Evolutionary conservation across 2,797 vertebrate genomes (phyloP), one percentile per base, ranked within the genome.

Genomic region (Notolabrus celidotus): DNA sequence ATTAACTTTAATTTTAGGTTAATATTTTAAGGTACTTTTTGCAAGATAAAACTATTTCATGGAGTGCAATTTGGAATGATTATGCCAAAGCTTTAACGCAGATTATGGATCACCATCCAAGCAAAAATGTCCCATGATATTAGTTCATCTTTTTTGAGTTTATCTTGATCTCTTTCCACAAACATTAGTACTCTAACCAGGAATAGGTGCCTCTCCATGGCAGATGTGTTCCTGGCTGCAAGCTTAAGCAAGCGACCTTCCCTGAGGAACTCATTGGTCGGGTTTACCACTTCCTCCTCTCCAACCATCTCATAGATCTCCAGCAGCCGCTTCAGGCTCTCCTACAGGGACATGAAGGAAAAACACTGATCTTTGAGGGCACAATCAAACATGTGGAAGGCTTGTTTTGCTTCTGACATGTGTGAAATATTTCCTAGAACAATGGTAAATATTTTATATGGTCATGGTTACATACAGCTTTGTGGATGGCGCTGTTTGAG

Each of bases 281-380:
- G 96, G 69, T 97, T 96, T 22, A 97, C 92, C 0, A 98, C 93
- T 62, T 96, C 95, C 43, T 97, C 95, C 0, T 96, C 95, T 42
- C 96, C 96, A 49, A 97, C 91, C 88, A 96, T 95, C 89, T 96
- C 95, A 31, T 96, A 96, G 68, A 97, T 95, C 17, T 94, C 96
- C 95, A 97, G 93, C 63, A 96, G 92, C 27, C 93, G 94, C 88
- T 96, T 96, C 76, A 96, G 88, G 57, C 91, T 91, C 67, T 96
- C 96, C 97, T 98, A 38, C 15, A 49, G 39, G 7, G 5, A 34
- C 7, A 61, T 2, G 60, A 27, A 57, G 4, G 5, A 43, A 25
- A 8, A 43, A 33, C 15, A 41, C 10, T 27, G n/a, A 41, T 31
- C 29, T 15, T 20, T 5, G 25, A 3, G 16, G 52, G 51, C 17